Base-by-base conservation (phyloP, 23 tunicate species). In the Trididemnum clinides region DNA sequence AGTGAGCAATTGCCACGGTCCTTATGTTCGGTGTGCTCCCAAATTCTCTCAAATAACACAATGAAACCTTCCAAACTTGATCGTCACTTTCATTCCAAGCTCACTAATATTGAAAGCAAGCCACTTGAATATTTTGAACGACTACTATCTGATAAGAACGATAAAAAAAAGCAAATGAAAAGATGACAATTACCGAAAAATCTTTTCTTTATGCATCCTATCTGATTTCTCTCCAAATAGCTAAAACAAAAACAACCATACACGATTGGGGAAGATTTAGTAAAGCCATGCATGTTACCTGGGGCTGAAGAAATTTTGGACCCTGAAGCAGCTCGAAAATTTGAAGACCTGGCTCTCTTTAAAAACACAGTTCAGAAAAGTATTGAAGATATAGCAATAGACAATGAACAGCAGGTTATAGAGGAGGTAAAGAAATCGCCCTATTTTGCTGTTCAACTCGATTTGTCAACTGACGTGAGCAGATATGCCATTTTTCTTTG, bases 401-500 rank as follows among this genome's bases (percentile, higher is more conserved):
- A n/a, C n/a, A n/a, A n/a, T n/a, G n/a, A n/a, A n/a, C n/a, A n/a
- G n/a, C n/a, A n/a, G n/a, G n/a, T n/a, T n/a, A n/a, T n/a, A n/a
- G n/a, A 10, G n/a, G 28, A 15, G 6, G 71, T 63, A 63, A 63
- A 63, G 71, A 63, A 63, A 63, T n/a, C 71, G 71, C 26, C 28
- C 28, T n/a, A 63, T 63, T 63, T 63, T 25, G 71, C 71, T 12
- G 29, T 71, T 28, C 77, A 71, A 71, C 77, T 71, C 39, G 77
- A 71, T 39, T 39, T 26, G 39, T 71, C 77, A 5, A 71, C 39
- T 28, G 77, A 71, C 39, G 10, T 71, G 39, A 71, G 39, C 77
- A 71, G 29, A 6, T 71, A 39, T 71, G 77, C 77, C n/a, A 71
- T 71, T 71, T 39, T 71, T 71, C 39, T 32, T 71, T 71, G 77